Evolutionary conservation across 2,797 vertebrate genomes (phyloP), one percentile per base, ranked within the genome.

Genomic region (Falco rusticolus): DNA sequence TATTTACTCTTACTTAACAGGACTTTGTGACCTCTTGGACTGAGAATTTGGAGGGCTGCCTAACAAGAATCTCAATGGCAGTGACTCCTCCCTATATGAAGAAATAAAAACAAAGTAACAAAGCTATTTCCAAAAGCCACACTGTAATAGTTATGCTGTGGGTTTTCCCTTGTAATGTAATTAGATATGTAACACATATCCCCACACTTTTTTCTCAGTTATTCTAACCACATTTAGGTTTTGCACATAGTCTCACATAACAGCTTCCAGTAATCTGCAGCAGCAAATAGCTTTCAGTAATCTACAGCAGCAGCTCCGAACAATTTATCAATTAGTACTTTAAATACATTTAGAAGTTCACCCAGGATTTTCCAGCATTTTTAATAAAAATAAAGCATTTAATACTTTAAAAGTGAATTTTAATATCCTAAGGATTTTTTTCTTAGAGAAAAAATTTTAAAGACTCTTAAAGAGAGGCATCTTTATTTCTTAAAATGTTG

Each of bases 11-110:
- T 37, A 45, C 79, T 64, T 72, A 69, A 10, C 6, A 34, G 15
- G 41, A 16, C 14, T 69, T 19, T 1, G 5, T 41, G 37, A 86
- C 24, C 14, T 76, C n/a, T 76, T 47, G 14, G 9, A 50, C 19
- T 26, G 31, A 80, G 50, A 70, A 47, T 33, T 26, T 53, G 54
- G 25, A 76, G 34, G 28, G 14, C 13, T 12, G 41, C 6, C 7
- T 51, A n/a, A 45, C 24, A 50, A 19, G 29, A 77, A 74, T 53
- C 37, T 37, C 17, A 26, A 2, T 25, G 43, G 13, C 37, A 37
- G 22, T 25, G 39, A n/a, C 10, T 53, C 15, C 11, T 90, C 11
- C 26, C 1, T 7, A 0, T 15, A 41, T 0, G 1, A 80, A 70
- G 47, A 61, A 50, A 63, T 25, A 10, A 65, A 74, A 87, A 34